Evolutionary conservation across 35 echinoderm and acorn worm genomes (phyloP), one percentile per base, ranked within the genome.

Genomic region (Apostichopus parvimensis): DNA sequence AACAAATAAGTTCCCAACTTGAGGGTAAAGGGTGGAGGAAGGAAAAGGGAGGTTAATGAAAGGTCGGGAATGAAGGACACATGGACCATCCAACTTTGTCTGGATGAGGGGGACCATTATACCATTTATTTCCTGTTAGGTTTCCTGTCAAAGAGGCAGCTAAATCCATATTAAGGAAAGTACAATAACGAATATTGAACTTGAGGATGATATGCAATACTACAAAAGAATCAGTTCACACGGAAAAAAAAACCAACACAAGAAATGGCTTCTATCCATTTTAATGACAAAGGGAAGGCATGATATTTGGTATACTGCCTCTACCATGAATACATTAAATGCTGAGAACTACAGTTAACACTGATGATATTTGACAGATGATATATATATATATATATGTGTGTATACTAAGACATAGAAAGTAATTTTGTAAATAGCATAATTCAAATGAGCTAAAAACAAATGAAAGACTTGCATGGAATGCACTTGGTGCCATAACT

Each of bases 391-490:
- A 45, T 45, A 45, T 45, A 45, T 45, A 45, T 0, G 3, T 34
- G 28, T 45, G 34, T 45, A 45, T 45, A 45, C 34, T 45, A 45
- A 45, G 34, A 45, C 34, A 45, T 45, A 45, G 34, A 22, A 79
- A 79, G 21, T 79, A 79, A 79, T 79, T 79, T 79, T 79, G 77
- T 79, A 22, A 79, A 79, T 79, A 79, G 14, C 13, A 79, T 22
- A 79, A 79, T 18, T 79, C 11, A 79, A 79, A 79, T 18, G 21
- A 22, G 77, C 21, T 5, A 79, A 79, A 79, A 79, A 14, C 13
- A 79, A 18, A 79, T 79, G 77, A 79, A 79, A 79, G 77, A 79
- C 77, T 79, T 79, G 77, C 77, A 79, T 79, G 21, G 13, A 79
- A 79, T 79, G 77, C 77, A 79, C 77, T 18, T 79, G 13, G 77